Evolutionary conservation across 2,888 invertebrate genomes (phyloP).

Genomic region (Zelleria hepariella): DNA sequence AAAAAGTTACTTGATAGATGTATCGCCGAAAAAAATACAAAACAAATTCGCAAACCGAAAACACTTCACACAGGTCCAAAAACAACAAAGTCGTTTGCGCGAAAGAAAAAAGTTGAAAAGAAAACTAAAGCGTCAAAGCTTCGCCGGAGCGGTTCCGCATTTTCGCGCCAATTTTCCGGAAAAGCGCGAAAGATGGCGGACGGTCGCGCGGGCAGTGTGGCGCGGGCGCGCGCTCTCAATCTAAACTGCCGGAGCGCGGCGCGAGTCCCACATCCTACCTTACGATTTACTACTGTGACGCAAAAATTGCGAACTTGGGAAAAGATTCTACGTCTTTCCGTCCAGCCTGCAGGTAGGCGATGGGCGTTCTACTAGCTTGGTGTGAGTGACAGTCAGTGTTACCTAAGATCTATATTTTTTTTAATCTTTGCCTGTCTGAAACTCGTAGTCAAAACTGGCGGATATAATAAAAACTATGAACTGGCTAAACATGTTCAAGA

Average conservation of each 20-base stretch:
- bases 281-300: slow-evolving; percentile 61
- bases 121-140: slow-evolving; percentile 20
- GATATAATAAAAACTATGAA: too few relatives aligned
- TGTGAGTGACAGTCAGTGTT: too few relatives aligned
- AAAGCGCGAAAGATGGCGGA: slow-evolving; percentile 35
- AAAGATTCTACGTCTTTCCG: background rate
- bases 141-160: slow-evolving; percentile 47
- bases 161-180: slow-evolving; percentile 68
- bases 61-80: background rate
- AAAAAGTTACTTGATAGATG: background rate
- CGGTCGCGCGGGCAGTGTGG: slow-evolving; percentile 28
- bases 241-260: slow-evolving; percentile 40
- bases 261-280: slow-evolving; percentile 45
- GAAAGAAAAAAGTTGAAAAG: slow-evolving; percentile 16
- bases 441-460: too few relatives aligned
- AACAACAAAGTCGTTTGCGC: background rate
- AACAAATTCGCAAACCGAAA: background rate
- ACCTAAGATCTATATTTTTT: too few relatives aligned
- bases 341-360: too few relatives aligned
- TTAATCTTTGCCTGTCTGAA: too few relatives aligned
- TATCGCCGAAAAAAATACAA: background rate
- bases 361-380: too few relatives aligned
- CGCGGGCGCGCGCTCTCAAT: slow-evolving; percentile 48
- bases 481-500: too few relatives aligned
- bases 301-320: slow-evolving; percentile 38